Conservation (phyloP, 2,113 vertebrate species). For the Trogon surrucura region DNA sequence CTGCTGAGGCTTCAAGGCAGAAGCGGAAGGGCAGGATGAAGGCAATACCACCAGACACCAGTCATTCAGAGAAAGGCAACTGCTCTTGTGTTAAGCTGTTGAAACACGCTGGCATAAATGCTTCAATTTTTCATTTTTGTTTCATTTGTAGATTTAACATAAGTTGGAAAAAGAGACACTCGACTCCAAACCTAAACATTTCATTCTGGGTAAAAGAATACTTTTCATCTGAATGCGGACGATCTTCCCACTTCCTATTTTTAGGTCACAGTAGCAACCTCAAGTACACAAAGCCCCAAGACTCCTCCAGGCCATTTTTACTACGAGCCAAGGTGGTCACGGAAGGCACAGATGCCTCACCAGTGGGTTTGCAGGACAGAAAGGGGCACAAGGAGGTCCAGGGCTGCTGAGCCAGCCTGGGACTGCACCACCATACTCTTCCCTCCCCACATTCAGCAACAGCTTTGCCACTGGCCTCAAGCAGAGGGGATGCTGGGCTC, state of each 20-base stretch:
- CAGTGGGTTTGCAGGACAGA: neutral
- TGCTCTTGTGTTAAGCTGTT: neutral
- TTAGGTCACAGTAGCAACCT: neutral
- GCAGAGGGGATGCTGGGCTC: neutral
- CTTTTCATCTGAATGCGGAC: neutral
- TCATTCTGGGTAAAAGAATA: neutral
- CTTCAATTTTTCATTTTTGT: neutral
- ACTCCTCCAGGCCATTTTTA: neutral
- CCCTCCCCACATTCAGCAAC: neutral
- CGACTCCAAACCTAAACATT: neutral
- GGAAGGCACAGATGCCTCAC: neutral
- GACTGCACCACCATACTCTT: accelerated
- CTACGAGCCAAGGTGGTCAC: neutral
- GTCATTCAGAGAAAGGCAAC: neutral
- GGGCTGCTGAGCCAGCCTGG: neutral
- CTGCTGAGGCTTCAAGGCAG: neutral
- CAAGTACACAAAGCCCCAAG: neutral
- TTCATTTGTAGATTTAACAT: neutral
- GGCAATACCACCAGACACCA: neutral
- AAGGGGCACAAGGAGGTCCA: neutral
- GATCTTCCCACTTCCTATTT: neutral
- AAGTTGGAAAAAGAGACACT: neutral
- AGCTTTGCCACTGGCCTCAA: neutral
- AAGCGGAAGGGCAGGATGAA: neutral
- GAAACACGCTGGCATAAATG: neutral